A percentile compares a stretch with the other conserved stretches of the same genome.
Evolutionary conservation across 37 sponge, comb jelly and placozoan genomes (phyloP).

Genomic region (Spongilla lacustris): DNA sequence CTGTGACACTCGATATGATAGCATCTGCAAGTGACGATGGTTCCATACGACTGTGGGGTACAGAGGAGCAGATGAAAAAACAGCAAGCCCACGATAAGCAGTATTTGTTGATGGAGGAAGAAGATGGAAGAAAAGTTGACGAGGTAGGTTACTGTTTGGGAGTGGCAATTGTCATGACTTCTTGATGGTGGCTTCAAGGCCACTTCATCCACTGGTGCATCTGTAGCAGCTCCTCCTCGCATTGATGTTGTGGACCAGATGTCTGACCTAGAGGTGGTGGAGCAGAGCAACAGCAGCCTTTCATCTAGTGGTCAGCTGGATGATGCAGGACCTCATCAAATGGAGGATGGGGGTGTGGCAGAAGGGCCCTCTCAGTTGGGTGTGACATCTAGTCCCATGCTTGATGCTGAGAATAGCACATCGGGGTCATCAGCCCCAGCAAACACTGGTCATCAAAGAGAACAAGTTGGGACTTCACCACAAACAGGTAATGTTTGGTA

Average conservation of each 20-base stretch:
- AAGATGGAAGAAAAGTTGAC: not conserved
- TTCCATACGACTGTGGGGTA: constrained; percentile 60
- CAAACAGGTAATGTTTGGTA: not conserved
- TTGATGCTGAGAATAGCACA: not conserved
- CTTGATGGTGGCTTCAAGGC: not conserved
- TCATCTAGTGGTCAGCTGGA: not conserved
- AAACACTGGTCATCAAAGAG: not conserved
- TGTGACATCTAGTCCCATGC: not conserved
- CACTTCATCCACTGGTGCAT: not conserved
- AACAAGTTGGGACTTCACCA: not conserved
- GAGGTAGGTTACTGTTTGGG: not conserved
- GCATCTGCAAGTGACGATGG: constrained; percentile 96
- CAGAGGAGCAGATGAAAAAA: constrained; percentile 44
- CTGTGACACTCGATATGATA: constrained; percentile 76
- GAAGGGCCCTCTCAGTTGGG: not conserved
- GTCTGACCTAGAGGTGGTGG: not conserved
- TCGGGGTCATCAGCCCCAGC: not conserved
- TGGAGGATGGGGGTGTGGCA: not conserved
- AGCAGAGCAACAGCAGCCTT: not conserved
- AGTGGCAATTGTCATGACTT: not conserved
- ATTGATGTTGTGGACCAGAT: not conserved
- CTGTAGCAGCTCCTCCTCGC: not conserved
- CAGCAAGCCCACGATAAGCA: constrained; percentile 6
- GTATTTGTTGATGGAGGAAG: not conserved
- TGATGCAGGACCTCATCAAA: not conserved